These are phyloP conservation scores for Allolobophora icterica DNA, from an alignment of 2,888 invertebrate genomes.

Conservation along the genomic window DNA sequence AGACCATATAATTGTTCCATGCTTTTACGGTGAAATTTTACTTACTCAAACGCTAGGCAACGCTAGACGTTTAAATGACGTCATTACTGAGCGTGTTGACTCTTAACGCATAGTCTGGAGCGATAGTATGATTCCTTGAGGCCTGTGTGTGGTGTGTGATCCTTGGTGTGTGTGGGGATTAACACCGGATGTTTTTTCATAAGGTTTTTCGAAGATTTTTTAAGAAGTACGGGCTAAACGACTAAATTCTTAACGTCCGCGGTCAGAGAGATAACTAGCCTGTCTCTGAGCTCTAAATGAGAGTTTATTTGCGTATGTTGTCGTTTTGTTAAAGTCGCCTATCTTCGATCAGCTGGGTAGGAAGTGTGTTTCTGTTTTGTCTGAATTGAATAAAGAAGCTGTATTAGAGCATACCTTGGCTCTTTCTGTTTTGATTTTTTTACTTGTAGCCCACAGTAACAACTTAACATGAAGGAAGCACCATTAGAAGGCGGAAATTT, in stretches of 20 bases:
- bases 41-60: not conserved
- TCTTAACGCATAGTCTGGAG: not conserved
- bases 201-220: not conserved
- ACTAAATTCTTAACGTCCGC: not conserved
- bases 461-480: not conserved
- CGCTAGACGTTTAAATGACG: not conserved
- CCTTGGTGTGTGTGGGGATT: not conserved
- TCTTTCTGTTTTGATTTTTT: not conserved
- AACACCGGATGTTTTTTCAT: not conserved
- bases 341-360: slow-evolving; percentile 14
- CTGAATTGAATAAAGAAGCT: not conserved
- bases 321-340: not conserved
- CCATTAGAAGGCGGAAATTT: not conserved
- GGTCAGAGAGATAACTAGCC: not conserved
- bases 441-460: not conserved
- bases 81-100: not conserved
- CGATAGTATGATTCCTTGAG: not conserved
- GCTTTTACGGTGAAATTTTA: not conserved
- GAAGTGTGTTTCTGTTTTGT: not conserved
- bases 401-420: not conserved
- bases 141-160: not conserved
- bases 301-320: not conserved
- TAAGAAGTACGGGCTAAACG: not conserved
- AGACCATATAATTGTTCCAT: not conserved
- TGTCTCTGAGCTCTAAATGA: not conserved